Conservation (phyloP, 1,140 invertebrate genomes). For the Colletes latitarsis region DNA sequence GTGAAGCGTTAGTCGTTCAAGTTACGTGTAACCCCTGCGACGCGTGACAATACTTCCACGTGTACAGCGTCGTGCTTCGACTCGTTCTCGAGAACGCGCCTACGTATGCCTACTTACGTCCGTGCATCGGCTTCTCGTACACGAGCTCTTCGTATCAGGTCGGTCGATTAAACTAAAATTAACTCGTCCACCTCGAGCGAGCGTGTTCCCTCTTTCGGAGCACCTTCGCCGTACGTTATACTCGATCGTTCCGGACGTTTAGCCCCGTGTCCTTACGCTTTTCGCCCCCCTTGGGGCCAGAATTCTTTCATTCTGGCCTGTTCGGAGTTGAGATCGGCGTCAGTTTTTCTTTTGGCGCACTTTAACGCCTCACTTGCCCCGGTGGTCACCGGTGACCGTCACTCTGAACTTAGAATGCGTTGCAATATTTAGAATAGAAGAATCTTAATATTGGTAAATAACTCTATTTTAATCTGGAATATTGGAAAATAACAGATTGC, state of each 20-base stretch:
- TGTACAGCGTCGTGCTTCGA: conserved; percentile 19
- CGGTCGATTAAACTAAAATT: conserved; percentile 73
- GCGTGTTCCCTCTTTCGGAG: conserved; percentile 57
- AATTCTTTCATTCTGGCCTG: not conserved
- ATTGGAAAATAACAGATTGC: no score
- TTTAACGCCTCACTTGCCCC: no score
- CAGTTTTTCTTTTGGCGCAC: no score
- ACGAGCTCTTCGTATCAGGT: conserved; percentile 58
- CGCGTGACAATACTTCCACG: conserved; percentile 31
- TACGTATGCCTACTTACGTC: conserved; percentile 31
- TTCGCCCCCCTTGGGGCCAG: not conserved
- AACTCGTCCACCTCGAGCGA: conserved; percentile 60
- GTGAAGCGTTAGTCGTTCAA: conserved; percentile 15
- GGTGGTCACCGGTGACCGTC: no score
- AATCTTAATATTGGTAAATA: no score
- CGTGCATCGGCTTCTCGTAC: conserved; percentile 44
- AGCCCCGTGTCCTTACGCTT: conserved; percentile 22
- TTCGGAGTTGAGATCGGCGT: no score
- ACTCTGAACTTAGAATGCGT: no score
- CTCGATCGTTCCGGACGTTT: conserved; percentile 18
- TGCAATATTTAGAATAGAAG: no score
- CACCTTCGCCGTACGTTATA: conserved; percentile 17
- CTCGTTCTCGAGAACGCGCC: conserved; percentile 21
- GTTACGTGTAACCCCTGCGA: conserved; percentile 48
- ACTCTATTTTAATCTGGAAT: no score